These are phyloP conservation scores for Pangasius sanitwongsei DNA, from an alignment of 2,797 vertebrate species.

Conservation along the genomic window DNA sequence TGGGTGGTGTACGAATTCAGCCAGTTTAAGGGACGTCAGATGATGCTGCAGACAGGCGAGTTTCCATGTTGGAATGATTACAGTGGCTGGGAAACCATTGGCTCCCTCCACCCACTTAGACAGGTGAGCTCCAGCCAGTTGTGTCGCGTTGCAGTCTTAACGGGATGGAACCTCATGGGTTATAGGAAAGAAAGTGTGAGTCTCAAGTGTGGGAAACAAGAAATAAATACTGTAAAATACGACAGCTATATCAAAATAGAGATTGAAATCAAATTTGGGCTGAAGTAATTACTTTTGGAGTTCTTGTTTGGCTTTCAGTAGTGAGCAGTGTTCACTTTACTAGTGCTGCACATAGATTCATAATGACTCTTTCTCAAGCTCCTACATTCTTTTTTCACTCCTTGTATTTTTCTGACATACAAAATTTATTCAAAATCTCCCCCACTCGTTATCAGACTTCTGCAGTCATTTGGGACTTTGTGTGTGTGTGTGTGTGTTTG, in stretches of 20 bases:
- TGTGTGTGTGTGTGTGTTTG: constrained; percentile 13
- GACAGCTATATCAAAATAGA: not conserved
- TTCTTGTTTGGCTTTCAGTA: not conserved
- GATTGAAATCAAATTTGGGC: not conserved
- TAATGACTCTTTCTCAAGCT: not conserved
- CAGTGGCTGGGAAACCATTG: constrained; percentile 81
- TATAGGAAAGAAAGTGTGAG: not conserved
- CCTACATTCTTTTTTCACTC: not conserved
- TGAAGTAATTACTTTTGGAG: not conserved
- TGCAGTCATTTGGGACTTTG: constrained; percentile 5
- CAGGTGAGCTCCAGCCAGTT: constrained; percentile 68
- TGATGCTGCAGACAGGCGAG: constrained; percentile 74
- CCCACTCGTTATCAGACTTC: constrained; percentile 12
- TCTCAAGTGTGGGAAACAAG: not conserved
- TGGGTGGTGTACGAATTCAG: constrained; percentile 84
- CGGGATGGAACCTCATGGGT: not conserved
- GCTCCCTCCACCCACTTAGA: constrained; percentile 81
- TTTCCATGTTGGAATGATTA: constrained; percentile 76
- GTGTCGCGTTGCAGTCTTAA: not conserved
- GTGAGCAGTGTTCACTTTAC: not conserved
- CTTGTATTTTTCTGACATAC: constrained; percentile 13
- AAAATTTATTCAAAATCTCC: constrained; percentile 22
- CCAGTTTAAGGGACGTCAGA: constrained; percentile 82
- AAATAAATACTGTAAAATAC: not conserved
- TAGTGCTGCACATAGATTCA: not conserved